Conservation (phyloP, 2,113 vertebrate genomes). For the Morone saxatilis region DNA sequence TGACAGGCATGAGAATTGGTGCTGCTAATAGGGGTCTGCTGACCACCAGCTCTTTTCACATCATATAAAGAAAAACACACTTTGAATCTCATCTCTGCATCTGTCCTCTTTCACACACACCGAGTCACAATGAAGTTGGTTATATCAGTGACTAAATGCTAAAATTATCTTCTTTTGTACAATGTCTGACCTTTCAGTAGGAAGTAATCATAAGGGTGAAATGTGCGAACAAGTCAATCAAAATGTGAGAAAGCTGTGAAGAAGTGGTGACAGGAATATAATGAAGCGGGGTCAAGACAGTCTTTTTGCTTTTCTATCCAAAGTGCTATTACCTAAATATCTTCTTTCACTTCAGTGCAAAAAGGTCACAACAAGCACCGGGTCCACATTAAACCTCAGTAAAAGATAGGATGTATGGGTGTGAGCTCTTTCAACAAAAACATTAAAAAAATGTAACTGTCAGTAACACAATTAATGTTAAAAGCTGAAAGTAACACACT, state of each 20-base stretch:
- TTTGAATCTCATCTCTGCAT: slow-evolving; percentile 23
- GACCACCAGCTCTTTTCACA: slow-evolving; percentile 28
- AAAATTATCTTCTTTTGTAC: slow-evolving; percentile 33
- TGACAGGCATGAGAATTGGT: slow-evolving; percentile 32
- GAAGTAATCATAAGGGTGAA: slow-evolving; percentile 39
- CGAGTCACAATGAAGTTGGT: slow-evolving; percentile 26
- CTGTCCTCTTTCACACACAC: slow-evolving; percentile 4
- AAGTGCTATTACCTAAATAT: slow-evolving; percentile 14
- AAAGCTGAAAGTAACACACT: not conserved
- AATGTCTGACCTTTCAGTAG: slow-evolving; percentile 28
- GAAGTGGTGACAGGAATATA: slow-evolving; percentile 14
- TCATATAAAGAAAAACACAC: slow-evolving; percentile 12
- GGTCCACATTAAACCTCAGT: not conserved
- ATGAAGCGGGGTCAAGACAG: not conserved
- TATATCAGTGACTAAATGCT: slow-evolving; percentile 23
- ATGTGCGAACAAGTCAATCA: slow-evolving; percentile 50
- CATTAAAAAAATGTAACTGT: not conserved
- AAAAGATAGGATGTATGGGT: not conserved
- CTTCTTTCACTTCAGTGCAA: slow-evolving; percentile 8
- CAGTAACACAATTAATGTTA: slow-evolving; percentile 3
- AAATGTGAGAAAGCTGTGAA: slow-evolving; percentile 43
- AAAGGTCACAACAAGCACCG: not conserved
- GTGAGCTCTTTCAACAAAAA: not conserved
- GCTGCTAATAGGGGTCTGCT: slow-evolving; percentile 39
- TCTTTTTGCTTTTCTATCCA: not conserved